Evolutionary conservation across 2,797 vertebrate species (phyloP), one percentile per base, ranked within the genome.

Genomic region (Phataginus tricuspis): DNA sequence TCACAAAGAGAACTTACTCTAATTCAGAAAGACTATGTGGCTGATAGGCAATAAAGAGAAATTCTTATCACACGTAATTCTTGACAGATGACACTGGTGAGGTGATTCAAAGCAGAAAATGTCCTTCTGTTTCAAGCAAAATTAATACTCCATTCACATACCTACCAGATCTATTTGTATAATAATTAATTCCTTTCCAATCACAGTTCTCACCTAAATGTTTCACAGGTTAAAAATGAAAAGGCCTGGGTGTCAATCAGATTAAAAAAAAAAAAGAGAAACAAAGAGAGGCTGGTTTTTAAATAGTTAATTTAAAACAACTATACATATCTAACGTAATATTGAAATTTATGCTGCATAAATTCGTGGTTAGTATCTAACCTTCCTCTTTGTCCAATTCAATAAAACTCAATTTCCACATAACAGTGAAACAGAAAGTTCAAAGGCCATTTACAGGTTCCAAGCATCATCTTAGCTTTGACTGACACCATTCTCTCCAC

Each of bases 21-120:
- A 82, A 63, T 90, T 96, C 42, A 96, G 4, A 19, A 82, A 97
- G 68, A 94, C 55, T 42, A 94, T 21, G 55, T 92, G 69, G 27
- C 69, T 69, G 89, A 94, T 4, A 80, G 90, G n/a, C 61, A 97
- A 94, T 79, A 71, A 82, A 96, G n/a, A 90, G 2, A 97, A 96
- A 97, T 93, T 72, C 27, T 92, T 68, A 45, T n/a, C 8, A 2
- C 8, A 59, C 1, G 5, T 0, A 23, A 83, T 59, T 74, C 9
- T n/a, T 29, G 14, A 93, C 37, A 69, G 95, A 77, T 79, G 69
- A 75, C 79, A 68, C 25, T 84, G 94, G 91, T 95, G 74, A 98
- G 96, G 79, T 7, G 4, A 93, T 77, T 95, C 72, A 84, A 57
- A 86, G 42, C 9, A 85, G 69, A 94, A 94, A 90, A 91, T 74